phyloP scores from a whole-genome alignment of 2,797 vertebrate genomes.

The Graptemys geographica region DNA sequence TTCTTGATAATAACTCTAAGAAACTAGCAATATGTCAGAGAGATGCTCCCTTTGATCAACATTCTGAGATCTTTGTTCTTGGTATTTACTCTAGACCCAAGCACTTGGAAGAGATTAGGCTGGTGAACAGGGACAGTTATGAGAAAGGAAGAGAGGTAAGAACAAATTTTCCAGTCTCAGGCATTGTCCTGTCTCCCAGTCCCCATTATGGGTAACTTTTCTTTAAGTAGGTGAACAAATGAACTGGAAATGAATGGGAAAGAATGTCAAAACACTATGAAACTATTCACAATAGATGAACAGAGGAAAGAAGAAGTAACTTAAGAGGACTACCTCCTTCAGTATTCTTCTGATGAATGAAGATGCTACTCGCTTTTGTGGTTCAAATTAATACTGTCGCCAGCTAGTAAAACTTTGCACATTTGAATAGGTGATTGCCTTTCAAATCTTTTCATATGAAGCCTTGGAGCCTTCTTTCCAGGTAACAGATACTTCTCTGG shows the following conservation, averaged over 20 bases:
- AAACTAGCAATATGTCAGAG: neutral
- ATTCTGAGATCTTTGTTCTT: neutral
- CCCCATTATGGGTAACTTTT: neutral
- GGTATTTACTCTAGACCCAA: slow-evolving; percentile 20
- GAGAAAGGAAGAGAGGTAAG: neutral
- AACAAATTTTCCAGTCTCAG: neutral
- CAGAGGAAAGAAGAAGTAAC: neutral
- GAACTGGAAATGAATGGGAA: neutral
- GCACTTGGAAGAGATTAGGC: neutral
- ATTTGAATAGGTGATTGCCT: too few species aligned
- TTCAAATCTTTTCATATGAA: neutral
- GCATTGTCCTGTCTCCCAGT: neutral
- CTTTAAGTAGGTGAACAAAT: neutral
- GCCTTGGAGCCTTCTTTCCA: neutral
- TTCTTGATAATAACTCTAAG: slow-evolving; percentile 7
- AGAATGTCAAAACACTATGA: neutral
- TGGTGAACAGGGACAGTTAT: neutral
- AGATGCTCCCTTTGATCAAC: neutral
- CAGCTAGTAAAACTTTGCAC: too few species aligned
- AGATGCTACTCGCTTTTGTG: neutral
- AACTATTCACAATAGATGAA: neutral
- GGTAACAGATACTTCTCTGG: neutral
- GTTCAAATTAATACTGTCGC: too few species aligned
- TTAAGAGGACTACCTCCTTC: neutral
- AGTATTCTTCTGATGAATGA: neutral